Evolutionary conservation across 1,140 invertebrate species (phyloP), one percentile per base, ranked within the genome.

Genomic region (Agrilus planipennis): DNA sequence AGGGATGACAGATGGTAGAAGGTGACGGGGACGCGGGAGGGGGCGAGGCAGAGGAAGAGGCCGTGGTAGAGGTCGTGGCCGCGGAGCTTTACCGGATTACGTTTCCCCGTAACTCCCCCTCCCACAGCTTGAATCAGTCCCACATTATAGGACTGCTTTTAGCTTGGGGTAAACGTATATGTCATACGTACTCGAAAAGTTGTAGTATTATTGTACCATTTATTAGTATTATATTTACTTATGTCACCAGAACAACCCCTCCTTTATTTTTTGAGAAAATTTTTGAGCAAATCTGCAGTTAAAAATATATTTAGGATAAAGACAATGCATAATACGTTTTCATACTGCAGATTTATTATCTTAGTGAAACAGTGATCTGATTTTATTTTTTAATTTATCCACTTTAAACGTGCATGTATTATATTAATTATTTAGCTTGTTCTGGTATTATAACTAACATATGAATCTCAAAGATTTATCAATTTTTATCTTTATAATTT

Each of bases 1-100:
- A 61, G 71, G 72, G 23, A 72, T 84, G 70, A 74, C 75, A 18
- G 78, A 81, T 61, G 74, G 73, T 46, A 59, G 75, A 34, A 76
- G 76, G 73, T 77, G 76, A 77, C 75, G 75, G 63, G 75, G 74
- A 64, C 71, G 75, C 58, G 76, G 75, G 69, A 75, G 76, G 70
- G 76, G 76, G 64, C 71, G 75, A 63, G 75, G 75, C 49, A 67
- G 75, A 52, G 75, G 75, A 57, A 68, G 75, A 54, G 74, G 75
- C 55, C 67, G 75, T 64, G 73, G 73, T 46, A 66, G 73, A 64
- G 75, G 72, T 42, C 57, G 54, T 42, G 59, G 60, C 42, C 58
- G 61, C 36, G 58, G 58, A 19, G 47, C 53, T 35, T 46, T 58
- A 37, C 55, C 60, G 20, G 61, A 62, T 37, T 63, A 61, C 40